A percentile compares a stretch with the other conserved stretches of the same genome.
Conservation (phyloP, 2,113 vertebrate species). For the Ancistrus triradiatus region DNA sequence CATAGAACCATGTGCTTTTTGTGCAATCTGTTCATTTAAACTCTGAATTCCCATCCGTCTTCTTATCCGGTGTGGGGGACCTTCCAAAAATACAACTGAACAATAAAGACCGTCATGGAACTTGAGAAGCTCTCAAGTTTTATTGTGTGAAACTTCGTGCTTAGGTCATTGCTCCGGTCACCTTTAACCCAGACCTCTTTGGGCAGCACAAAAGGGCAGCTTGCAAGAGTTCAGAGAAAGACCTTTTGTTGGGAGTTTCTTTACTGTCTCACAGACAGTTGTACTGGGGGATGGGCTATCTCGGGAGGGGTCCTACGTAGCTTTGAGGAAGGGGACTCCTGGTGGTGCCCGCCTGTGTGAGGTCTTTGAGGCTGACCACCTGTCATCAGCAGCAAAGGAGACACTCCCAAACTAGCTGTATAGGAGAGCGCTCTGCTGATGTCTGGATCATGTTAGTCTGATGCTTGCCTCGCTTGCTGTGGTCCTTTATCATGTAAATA, state of each 20-base stretch:
- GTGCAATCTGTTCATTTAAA: too few species aligned
- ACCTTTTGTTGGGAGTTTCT: conserved; percentile 10
- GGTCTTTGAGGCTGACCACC: conserved; percentile 19
- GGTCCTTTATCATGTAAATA: too few species aligned
- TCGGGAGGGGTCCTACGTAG: background rate
- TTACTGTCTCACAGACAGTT: conserved; percentile 15
- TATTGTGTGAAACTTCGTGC: conserved; percentile 14
- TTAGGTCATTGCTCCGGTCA: conserved; percentile 13
- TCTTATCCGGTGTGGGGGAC: background rate
- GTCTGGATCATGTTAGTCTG: background rate
- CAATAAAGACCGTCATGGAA: background rate
- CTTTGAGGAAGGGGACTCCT: background rate
- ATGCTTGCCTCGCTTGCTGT: background rate
- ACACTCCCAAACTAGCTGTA: background rate
- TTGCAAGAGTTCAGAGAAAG: conserved; percentile 1
- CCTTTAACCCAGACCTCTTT: conserved; percentile 40
- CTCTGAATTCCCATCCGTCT: too few species aligned
- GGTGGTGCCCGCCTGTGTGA: background rate
- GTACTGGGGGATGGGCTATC: conserved; percentile 25
- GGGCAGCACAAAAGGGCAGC: conserved; percentile 22
- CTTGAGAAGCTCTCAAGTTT: conserved; percentile 5
- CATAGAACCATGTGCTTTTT: too few species aligned
- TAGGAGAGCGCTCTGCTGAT: conserved; percentile 8
- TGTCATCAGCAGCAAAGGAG: conserved; percentile 7
- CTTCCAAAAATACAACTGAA: background rate